Evolutionary conservation across 2,113 vertebrate genomes (phyloP).

Genomic region (Chloropsis hardwickii): DNA sequence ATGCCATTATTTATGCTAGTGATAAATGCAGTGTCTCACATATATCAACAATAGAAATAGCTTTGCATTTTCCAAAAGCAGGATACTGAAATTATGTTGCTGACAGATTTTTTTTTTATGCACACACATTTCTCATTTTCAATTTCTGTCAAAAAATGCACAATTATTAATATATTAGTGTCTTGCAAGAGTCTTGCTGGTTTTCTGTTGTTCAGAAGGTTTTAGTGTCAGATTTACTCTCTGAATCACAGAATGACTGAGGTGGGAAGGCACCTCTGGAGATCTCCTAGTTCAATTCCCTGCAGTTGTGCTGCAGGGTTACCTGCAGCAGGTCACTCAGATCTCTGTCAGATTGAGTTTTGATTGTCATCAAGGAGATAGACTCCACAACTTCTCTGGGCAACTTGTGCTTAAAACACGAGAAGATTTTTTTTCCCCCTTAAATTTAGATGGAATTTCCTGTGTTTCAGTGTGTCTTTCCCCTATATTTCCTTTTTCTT

Average conservation of each 20-base stretch:
- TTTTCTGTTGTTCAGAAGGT: not conserved
- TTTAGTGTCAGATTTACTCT: not conserved
- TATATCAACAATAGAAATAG: not conserved
- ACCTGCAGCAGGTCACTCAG: not conserved
- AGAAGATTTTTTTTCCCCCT: not conserved
- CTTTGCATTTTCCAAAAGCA: not conserved
- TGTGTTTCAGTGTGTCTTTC: not conserved
- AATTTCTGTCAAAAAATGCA: not conserved
- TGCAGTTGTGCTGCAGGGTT: not conserved
- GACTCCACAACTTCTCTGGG: not conserved
- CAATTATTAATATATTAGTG: not conserved
- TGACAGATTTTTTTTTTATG: not conserved
- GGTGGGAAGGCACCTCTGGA: not conserved
- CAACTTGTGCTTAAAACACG: not conserved
- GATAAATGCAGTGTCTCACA: not conserved
- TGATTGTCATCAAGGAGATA: not conserved
- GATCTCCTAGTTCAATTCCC: accelerated
- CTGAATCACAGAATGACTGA: not conserved
- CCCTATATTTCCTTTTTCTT: not conserved
- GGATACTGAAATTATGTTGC: not conserved
- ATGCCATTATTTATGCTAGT: not conserved
- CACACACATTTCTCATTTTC: not conserved
- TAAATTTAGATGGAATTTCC: not conserved
- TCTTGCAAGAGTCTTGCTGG: not conserved
- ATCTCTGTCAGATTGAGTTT: not conserved